phyloP scores from a whole-genome alignment of 2,888 invertebrate species.

The Dicyrtoma fusca region DNA sequence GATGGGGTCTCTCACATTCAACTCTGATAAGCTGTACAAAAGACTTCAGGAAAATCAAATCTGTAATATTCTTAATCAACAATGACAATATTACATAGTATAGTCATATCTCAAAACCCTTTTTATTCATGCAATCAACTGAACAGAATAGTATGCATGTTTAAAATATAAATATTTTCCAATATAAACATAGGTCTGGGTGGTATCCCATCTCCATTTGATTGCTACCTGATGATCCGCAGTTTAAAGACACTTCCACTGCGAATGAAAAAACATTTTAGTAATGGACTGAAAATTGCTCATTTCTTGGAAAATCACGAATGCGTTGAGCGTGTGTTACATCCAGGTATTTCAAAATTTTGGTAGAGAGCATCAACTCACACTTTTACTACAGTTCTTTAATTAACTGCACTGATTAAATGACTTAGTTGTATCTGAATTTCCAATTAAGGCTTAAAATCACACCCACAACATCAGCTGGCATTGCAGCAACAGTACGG shows the following conservation, averaged over 20 bases:
- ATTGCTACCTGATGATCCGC: conserved; percentile 89
- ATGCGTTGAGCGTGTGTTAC: conserved; percentile 76
- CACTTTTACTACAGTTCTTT: no score
- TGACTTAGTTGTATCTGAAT: background rate
- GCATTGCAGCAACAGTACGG: conserved; percentile 80
- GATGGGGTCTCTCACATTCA: conserved; percentile 65
- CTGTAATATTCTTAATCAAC: conserved; percentile 59
- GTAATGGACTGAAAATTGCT: conserved; percentile 76
- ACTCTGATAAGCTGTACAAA: conserved; percentile 61
- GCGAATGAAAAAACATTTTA: conserved; percentile 87
- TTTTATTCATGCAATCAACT: background rate
- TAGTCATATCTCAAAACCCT: no score
- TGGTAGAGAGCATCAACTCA: background rate
- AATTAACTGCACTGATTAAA: no score
- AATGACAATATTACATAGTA: conserved; percentile 1
- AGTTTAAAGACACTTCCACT: conserved; percentile 91
- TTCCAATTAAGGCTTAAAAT: conserved; percentile 70
- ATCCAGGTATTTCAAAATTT: conserved; percentile 80
- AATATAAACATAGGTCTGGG: conserved; percentile 86
- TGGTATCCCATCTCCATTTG: conserved; percentile 93
- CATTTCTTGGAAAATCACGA: conserved; percentile 80
- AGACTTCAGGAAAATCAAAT: conserved; percentile 63
- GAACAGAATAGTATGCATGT: background rate
- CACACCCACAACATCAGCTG: conserved; percentile 83
- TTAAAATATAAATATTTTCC: no score